Evolutionary conservation across 1,140 invertebrate genomes (phyloP), one percentile per base, ranked within the genome.

Genomic region (Dendroctonus valens): DNA sequence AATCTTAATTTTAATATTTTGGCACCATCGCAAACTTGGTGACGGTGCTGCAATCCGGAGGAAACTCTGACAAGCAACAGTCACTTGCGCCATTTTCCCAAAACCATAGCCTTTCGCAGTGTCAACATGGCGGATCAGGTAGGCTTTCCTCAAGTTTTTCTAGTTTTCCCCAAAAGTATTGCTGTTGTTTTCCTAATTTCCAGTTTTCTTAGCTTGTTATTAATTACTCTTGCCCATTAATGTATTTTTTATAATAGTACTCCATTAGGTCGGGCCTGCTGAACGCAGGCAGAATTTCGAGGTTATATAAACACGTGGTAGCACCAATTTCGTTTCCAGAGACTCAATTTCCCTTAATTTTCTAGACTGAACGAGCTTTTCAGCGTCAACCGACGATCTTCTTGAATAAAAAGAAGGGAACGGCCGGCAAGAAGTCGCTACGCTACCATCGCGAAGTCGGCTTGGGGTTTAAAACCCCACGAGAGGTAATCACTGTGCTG

Each of bases 361-460:
- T 78, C 8, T 72, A 78, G 77, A 78, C 75, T 65, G 77, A 78
- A 72, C 72, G 73, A 38, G 73, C 77, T 60, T 78, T 78, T 83
- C 96, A 99, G 86, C 97, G 96, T 81, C 97, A 99, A 84, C 89
- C 92, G 12, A 96, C 91, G 71, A 88, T 99, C 75, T 98, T 97
- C 84, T 84, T 97, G 75, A 97, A 97, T 84, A 88, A 90, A 73
- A 99, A 99, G 81, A 86, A 86, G 74, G 84, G 84, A 73, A 76
- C 85, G 62, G 86, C 85, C 69, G 82, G 85, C 42, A 84, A 87
- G 79, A 85, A 86, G 78, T 83, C 87, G 69, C 83, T 91, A 74
- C 85, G 97, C 73, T 96, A 97, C 78, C 86, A 86, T 73, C 90
- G 92, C 75, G 96, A 94, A 87, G 90, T 99, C 76, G 97, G 97